Evolutionary conservation across 1,140 invertebrate species (phyloP), one percentile per base, ranked within the genome.

Genomic region (Forficula auricularia): DNA sequence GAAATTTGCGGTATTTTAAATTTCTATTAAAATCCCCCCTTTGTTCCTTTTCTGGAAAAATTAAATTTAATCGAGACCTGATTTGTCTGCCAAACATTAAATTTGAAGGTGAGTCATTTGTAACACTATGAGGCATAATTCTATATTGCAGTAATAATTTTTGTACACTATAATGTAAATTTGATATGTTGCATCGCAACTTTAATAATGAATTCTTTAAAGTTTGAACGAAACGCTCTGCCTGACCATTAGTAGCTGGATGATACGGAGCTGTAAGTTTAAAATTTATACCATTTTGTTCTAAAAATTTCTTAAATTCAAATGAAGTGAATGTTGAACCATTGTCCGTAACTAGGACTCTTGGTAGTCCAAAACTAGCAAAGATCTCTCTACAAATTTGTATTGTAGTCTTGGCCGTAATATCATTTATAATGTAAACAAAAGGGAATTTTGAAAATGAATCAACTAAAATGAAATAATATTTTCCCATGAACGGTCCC

Each of bases 201-300:
- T n/a, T n/a, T n/a, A n/a, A n/a, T n/a, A n/a, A n/a, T n/a, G n/a
- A n/a, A n/a, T 49, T 18, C 44, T 60, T 60, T 33, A 53, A 48
- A 2, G 50, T 49, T 43, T 49, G 49, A 4, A 59, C 52, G 18
- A 53, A 51, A 44, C 52, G 54, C 50, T 57, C 56, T 4, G 55
- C 48, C 38, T 45, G 46, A 10, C 53, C 53, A 43, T 56, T 55
- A 2, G 40, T 42, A 9, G 38, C 13, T 14, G 51, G 50, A 14
- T 51, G 39, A 34, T 49, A 55, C 12, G 50, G 47, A 31, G 52
- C 37, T 15, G 36, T 40, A 15, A 47, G 44, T n/a, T 40, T 42
- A 41, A 52, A 51, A 20, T 40, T 42, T 9, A 55, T 50, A 37
- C 45, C 46, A 36, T 54, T 50, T 19, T 20, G 8, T 34, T 42